Evolutionary conservation across 2,888 invertebrate species (phyloP).

Genomic region (Scaptomyza tumidula): DNA sequence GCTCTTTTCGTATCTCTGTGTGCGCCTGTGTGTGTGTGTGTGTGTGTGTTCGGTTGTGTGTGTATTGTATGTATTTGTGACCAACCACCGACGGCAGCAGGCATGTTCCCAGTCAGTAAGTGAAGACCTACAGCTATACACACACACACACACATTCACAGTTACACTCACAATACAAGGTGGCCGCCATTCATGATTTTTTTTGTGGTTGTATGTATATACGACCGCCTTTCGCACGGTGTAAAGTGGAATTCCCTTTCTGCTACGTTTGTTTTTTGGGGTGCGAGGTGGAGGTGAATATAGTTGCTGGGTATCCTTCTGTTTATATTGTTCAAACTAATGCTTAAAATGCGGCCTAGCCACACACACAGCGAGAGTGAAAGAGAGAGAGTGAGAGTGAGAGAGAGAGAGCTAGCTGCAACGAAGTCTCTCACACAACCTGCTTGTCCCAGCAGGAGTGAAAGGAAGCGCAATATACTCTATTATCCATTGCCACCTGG

Average conservation of each 20-base stretch:
- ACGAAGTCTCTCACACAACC: slow-evolving; percentile 35
- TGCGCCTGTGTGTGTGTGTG: slow-evolving; percentile 18
- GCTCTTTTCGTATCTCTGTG: slow-evolving; percentile 8
- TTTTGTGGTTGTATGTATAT: slow-evolving; percentile 2
- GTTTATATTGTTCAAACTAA: slow-evolving; percentile 79
- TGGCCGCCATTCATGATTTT: slow-evolving; percentile 75
- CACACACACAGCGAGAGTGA: neutral
- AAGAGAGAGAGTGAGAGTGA: neutral
- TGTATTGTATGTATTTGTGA: slow-evolving; percentile 44
- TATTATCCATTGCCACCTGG: slow-evolving; percentile 49
- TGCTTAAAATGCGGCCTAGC: slow-evolving; percentile 78
- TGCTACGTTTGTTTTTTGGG: neutral
- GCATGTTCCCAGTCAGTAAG: slow-evolving; percentile 77
- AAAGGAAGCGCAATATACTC: slow-evolving; percentile 18
- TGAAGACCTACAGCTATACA: slow-evolving; percentile 72
- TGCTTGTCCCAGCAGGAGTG: neutral
- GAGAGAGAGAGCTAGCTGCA: slow-evolving; percentile 1
- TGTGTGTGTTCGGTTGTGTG: slow-evolving; percentile 1
- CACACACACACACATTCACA: slow-evolving; percentile 20
- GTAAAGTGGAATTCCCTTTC: slow-evolving; percentile 46
- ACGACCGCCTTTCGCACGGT: slow-evolving; percentile 55
- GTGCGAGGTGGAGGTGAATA: slow-evolving; percentile 31
- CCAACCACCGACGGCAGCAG: slow-evolving; percentile 67
- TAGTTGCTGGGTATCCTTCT: slow-evolving; percentile 50
- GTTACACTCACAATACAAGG: slow-evolving; percentile 21